Base-by-base conservation (phyloP, 2,797 vertebrate genomes). In the Ispidina lecontei region DNA sequence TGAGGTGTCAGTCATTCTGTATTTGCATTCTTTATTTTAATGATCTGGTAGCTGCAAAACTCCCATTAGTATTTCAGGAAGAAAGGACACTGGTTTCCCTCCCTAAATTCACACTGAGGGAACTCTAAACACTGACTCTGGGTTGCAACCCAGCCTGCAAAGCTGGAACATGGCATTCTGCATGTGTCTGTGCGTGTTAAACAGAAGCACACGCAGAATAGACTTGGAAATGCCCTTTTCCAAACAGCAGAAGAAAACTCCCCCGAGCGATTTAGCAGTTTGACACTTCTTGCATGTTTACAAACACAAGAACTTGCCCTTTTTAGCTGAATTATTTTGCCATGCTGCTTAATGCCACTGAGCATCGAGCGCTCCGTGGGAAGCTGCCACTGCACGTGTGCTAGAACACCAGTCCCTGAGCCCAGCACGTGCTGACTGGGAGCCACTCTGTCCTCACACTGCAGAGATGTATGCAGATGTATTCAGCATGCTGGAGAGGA, bases 331-430 rank as follows among this genome's bases (percentile, higher is more conserved):
- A 82, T 80, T 91, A 31, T 58, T 88, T 68, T 93, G 86, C 77
- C 81, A 75, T 2, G 3, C 35, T 49, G 72, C 46, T 95, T 91
- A 93, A 95, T 94, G 95, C 90, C 95, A 96, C 95, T 85, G 91
- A 89, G 41, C 93, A 95, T 84, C 0, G 2, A 78, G 75, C 0
- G 29, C 70, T 82, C 74, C 33, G 3, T 39, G 71, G 79, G 75
- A 73, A 83, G 59, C 1, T 62, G 92, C 59, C 56, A 14, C 63
- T 21, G 55, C 71, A 29, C 2, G 14, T 47, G 52, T 23, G 35
- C 64, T 39, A 14, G 54, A 79, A 74, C 0, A 10, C 52, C 35
- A 55, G 69, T 12, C n/a, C 64, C 43, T 2, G 12, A 60, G 79
- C 51, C 46, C 28, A 35, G 67, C 22, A 67, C 0, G 7, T 21